These are phyloP conservation scores for Malaclemys terrapin DNA, from an alignment of 2,113 vertebrate species.

Conservation along the genomic window DNA sequence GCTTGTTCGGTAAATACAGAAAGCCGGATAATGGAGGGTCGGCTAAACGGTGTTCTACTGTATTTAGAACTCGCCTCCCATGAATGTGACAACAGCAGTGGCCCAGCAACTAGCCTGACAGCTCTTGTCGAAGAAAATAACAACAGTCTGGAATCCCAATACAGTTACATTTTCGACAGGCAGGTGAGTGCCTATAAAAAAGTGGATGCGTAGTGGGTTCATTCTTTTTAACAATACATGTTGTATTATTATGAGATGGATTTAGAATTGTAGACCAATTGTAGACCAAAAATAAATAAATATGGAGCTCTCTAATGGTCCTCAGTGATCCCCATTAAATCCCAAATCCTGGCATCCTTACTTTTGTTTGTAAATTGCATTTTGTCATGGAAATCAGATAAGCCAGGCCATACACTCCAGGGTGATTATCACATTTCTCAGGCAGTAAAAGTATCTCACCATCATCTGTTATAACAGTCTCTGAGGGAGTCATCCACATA, in stretches of 20 bases:
- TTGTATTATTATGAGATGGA: conserved; percentile 29
- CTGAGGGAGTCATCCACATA: conserved; percentile 20
- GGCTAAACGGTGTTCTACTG: neutral
- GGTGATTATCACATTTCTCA: conserved; percentile 23
- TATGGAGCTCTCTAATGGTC: neutral
- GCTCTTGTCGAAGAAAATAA: conserved; percentile 25
- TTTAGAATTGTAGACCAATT: neutral
- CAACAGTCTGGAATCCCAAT: conserved; percentile 10
- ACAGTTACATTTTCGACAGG: conserved; percentile 63
- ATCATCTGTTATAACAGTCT: conserved; percentile 16
- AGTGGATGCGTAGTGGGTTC: conserved; percentile 25
- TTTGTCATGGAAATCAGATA: conserved; percentile 7
- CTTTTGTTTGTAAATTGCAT: conserved; percentile 49
- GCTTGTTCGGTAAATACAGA: neutral
- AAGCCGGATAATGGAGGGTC: neutral
- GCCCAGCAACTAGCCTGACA: conserved; percentile 17
- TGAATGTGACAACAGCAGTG: neutral
- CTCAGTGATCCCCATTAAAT: neutral
- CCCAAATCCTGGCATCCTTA: neutral
- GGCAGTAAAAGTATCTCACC: conserved; percentile 33
- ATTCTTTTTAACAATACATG: neutral
- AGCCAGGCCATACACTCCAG: neutral
- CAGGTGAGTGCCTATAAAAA: conserved; percentile 23
- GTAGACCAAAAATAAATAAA: neutral
- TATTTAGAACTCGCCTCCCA: neutral